phyloP scores from a whole-genome alignment of 1,140 invertebrate species.

The Marisa cornuarietis region DNA sequence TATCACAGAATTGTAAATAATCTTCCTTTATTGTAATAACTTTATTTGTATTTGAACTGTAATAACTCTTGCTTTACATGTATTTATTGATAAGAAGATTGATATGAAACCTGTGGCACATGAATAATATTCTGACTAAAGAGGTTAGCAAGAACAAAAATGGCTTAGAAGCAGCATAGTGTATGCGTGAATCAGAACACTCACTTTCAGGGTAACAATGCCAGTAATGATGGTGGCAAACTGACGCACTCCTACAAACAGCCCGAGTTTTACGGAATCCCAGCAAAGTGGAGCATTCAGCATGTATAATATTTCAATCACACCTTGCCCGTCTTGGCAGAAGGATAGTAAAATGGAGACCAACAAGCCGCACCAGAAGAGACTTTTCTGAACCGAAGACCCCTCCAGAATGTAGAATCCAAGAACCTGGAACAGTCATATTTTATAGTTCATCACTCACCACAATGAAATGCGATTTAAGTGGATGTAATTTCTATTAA shows the following conservation, averaged over 20 bases:
- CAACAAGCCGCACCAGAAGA: slow-evolving; percentile 7
- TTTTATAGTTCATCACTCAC: too few species aligned
- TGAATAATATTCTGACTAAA: too few species aligned
- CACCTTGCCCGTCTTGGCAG: background rate
- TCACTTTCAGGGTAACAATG: background rate
- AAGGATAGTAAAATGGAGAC: slow-evolving; percentile 5
- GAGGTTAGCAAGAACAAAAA: too few species aligned
- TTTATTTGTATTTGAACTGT: too few species aligned
- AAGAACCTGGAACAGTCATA: slow-evolving; percentile 2
- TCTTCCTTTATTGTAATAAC: too few species aligned
- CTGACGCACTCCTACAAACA: slow-evolving; percentile 6
- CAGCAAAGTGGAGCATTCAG: slow-evolving; percentile 26
- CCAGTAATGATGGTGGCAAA: background rate
- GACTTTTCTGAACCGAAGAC: background rate
- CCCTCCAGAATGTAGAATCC: slow-evolving; percentile 24
- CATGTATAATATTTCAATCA: slow-evolving; percentile 16
- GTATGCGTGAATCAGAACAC: background rate
- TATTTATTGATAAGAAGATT: too few species aligned
- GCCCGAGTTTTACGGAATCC: slow-evolving; percentile 15
- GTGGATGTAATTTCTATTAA: too few species aligned
- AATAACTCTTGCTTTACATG: too few species aligned
- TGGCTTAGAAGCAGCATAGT: too few species aligned
- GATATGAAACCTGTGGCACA: too few species aligned
- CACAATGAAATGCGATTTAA: too few species aligned
- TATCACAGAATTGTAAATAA: too few species aligned